phyloP scores from a whole-genome alignment of 2,888 invertebrate genomes.

The Pollenia griseotomentosa region DNA sequence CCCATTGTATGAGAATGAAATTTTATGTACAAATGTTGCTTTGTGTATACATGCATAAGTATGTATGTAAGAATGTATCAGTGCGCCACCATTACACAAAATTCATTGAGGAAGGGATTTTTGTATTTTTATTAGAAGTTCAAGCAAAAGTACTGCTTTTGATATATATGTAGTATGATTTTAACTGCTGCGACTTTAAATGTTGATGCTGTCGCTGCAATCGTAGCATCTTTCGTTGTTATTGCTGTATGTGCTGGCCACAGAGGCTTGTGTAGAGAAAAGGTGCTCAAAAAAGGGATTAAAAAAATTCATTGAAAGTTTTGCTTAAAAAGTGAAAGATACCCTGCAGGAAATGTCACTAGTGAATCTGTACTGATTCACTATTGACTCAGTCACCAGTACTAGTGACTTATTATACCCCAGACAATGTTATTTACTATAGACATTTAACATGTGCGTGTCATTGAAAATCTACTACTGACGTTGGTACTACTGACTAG shows the following conservation, averaged over 20 bases:
- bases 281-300: not conserved
- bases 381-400: too few species aligned
- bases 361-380: too few species aligned
- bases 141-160: slow-evolving; percentile 51
- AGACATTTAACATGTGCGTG: too few species aligned
- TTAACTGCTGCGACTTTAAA: slow-evolving; percentile 34
- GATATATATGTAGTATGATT: slow-evolving; percentile 46
- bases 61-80: not conserved
- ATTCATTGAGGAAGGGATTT: slow-evolving; percentile 73
- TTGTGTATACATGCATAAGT: not conserved
- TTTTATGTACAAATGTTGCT: not conserved
- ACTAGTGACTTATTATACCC: too few species aligned
- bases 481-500: too few species aligned
- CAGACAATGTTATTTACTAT: too few species aligned
- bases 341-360: too few species aligned
- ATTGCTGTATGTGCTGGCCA: slow-evolving; percentile 30
- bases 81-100: slow-evolving; percentile 63
- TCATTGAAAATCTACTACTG: too few species aligned
- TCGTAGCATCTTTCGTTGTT: slow-evolving; percentile 51
- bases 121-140: slow-evolving; percentile 55
- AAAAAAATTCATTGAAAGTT: not conserved
- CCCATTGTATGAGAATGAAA: slow-evolving; percentile 23
- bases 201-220: slow-evolving; percentile 61
- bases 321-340: not conserved
- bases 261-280: not conserved